Evolutionary conservation across 2,113 vertebrate species (phyloP), one percentile per base, ranked within the genome.

Genomic region (Eurystomus gularis): DNA sequence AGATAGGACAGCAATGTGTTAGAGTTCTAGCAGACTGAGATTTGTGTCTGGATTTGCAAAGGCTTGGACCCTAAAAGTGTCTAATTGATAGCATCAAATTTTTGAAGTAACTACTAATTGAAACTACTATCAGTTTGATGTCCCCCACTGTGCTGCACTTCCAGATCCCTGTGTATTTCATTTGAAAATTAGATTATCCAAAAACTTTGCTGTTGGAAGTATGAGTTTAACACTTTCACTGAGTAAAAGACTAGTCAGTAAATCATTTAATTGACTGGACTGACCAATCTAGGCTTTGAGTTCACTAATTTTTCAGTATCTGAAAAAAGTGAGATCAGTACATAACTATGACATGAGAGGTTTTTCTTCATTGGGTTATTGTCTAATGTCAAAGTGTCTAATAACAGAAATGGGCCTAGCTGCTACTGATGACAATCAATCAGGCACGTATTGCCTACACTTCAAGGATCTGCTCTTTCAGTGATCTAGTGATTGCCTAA

Each of bases 371-470:
- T 17, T 39, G 31, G 21, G 28, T 68, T 68, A 33, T 31, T 7
- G 17, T 26, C 17, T 75, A 31, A 24, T 31, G n/a, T 17, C 18
- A 25, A 68, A 39, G 6, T 17, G 20, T 31, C 37, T 73, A 82
- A 37, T 58, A 57, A 51, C 17, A 46, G 44, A 61, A 52, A n/a
- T 13, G 28, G n/a, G 76, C 28, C 33, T 51, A 29, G 18, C 23
- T 61, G 46, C 24, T 19, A 10, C 10, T 52, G 46, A 11, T 28
- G 16, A 29, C 28, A 37, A 23, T 51, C 42, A 24, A 13, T 42
- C 49, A 24, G 10, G 21, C 3, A 0, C 2, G 0, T 51, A 75
- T 44, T 51, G 17, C 51, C 35, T 42, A 8, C 44, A 58, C 58
- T 66, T 66, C 42, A 66, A 44, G 44, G 17, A 51, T 51, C 51